Evolutionary conservation across 2,888 invertebrate species (phyloP).

Genomic region (Drosophila pullipes): DNA sequence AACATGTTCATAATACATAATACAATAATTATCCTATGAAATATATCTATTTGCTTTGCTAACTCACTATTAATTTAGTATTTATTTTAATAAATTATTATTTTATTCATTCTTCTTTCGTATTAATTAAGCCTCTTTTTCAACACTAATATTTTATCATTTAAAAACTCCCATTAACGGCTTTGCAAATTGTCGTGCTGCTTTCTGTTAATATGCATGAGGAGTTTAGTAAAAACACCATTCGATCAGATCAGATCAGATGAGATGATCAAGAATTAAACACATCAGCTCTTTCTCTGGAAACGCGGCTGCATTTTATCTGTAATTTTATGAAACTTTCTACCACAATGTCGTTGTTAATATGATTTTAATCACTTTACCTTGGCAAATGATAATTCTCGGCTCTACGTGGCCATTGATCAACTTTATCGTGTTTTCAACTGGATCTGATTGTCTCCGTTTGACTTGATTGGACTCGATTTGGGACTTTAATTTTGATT

Average conservation of each 20-base stretch:
- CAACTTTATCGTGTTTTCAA: constrained; percentile 26
- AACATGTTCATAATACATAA: neutral
- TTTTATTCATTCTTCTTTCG: neutral
- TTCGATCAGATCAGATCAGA: neutral
- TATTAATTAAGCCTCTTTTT: neutral
- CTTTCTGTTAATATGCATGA: neutral
- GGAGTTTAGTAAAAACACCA: neutral
- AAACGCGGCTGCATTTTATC: constrained; percentile 11
- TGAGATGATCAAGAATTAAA: neutral
- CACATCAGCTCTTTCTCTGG: constrained; percentile 15
- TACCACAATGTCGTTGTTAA: constrained; percentile 45
- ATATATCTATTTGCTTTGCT: neutral
- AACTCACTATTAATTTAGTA: neutral
- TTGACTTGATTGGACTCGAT: constrained; percentile 47
- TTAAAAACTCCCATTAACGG: neutral
- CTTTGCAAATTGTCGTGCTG: neutral
- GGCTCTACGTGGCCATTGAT: constrained; percentile 17
- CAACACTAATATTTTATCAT: neutral
- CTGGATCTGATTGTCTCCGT: constrained; percentile 36
- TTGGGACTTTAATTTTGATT: constrained; percentile 72
- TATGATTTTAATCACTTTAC: constrained; percentile 70
- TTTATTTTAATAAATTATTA: neutral
- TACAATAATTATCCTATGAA: neutral
- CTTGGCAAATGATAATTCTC: constrained; percentile 53
- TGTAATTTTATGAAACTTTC: constrained; percentile 12